These are phyloP conservation scores for Timema podura DNA, from an alignment of 2,888 invertebrate species.

Conservation along the genomic window DNA sequence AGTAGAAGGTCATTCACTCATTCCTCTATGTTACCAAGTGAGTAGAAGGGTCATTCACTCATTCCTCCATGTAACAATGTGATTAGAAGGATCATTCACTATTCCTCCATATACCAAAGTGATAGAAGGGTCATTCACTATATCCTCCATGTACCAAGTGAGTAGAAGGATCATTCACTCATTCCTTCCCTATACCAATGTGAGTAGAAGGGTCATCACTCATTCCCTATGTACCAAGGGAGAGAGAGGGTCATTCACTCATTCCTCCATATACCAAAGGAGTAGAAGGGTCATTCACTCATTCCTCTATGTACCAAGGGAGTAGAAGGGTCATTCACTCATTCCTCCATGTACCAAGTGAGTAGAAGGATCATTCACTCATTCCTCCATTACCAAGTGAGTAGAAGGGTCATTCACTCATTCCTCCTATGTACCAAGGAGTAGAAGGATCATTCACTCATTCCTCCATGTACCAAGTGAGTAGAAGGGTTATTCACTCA, in stretches of 20 bases:
- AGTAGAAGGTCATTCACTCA: not conserved
- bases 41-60: no score
- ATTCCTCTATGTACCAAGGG: not conserved
- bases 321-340: not conserved
- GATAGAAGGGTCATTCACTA: not conserved
- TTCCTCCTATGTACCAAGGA: no score
- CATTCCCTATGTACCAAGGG: not conserved
- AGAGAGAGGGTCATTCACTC: not conserved
- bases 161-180: slow-evolving; percentile 28
- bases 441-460: no score
- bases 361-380: slow-evolving; percentile 28
- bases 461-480: slow-evolving; percentile 40
- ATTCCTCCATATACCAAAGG: slow-evolving; percentile 61
- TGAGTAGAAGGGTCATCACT: no score
- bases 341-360: slow-evolving; percentile 61
- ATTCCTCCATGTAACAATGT: slow-evolving; percentile 38
- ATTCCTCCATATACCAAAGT: not conserved
- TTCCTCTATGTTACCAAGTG: no score
- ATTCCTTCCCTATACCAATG: no score
- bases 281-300: slow-evolving; percentile 28
- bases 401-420: not conserved
- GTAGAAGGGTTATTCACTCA: slow-evolving; percentile 23
- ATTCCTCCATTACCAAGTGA: not conserved
- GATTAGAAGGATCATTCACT: slow-evolving; percentile 32
- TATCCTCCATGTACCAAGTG: slow-evolving; percentile 61